Evolutionary conservation across 2,888 invertebrate genomes (phyloP), one percentile per base, ranked within the genome.

Genomic region (Tinea semifulvella): DNA sequence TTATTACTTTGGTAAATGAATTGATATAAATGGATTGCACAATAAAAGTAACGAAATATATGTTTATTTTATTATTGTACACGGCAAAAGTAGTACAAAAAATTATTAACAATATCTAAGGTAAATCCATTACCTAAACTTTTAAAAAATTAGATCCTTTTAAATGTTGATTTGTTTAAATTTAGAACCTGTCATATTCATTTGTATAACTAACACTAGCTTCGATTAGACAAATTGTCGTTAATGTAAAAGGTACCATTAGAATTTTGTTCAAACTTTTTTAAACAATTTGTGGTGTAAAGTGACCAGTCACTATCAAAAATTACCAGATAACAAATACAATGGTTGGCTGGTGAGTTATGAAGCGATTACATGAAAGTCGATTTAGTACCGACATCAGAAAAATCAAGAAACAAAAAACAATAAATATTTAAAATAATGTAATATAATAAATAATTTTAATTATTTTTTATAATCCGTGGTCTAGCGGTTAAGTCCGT

Each of bases 281-380:
- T 53, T 57, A 67, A 75, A 72, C 76, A 68, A 74, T 76, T 71
- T 68, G 63, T 68, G 72, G 77, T 76, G 79, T 76, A 76, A 80
- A 80, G 79, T 80, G 75, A 69, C 70, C 69, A 57, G 66, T 65
- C 69, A 62, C 67, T 77, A 80, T 80, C 80, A 79, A 76, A 79
- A 79, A 80, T 80, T 80, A 80, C 72, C 52, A 62, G 80, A 80
- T 80, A 77, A 71, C 22, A 13, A 38, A 40, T 22, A 75, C 76
- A 77, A 77, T 69, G 70, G 66, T 59, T 53, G 58, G 49, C 56
- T 53, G 56, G 76, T 80, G 72, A 80, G 75, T 75, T 80, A 80
- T 76, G 80, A 80, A 76, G 76, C 64, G 74, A 72, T 77, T 75
- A 71, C 42, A 62, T 63, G 63, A 47, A 51, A 52, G 55, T 20